These are phyloP conservation scores for Atlantisia rogersi DNA, from an alignment of 2,113 vertebrate genomes.

Conservation along the genomic window DNA sequence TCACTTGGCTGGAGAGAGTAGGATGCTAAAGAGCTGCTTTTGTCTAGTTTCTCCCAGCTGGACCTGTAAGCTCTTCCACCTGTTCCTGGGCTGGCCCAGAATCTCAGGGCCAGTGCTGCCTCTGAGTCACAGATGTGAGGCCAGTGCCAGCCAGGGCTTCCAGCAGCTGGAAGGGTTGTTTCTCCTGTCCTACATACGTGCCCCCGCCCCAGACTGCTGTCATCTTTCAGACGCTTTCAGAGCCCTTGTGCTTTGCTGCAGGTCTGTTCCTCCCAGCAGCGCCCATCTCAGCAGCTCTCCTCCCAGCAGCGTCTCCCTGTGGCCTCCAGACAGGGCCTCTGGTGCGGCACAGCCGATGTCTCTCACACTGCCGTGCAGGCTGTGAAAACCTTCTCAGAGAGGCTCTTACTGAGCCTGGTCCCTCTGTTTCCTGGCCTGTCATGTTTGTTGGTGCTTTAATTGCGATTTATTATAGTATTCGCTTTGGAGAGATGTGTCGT, in stretches of 20 bases:
- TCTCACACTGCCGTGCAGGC: fast-evolving
- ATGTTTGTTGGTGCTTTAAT: not conserved
- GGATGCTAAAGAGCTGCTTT: not conserved
- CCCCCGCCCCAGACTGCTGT: not conserved
- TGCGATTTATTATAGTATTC: not conserved
- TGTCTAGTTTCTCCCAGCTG: not conserved
- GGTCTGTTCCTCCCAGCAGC: not conserved
- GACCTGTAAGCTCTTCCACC: not conserved
- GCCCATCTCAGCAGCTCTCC: not conserved
- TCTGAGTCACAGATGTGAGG: not conserved
- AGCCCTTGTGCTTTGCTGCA: not conserved
- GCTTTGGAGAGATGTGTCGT: not conserved
- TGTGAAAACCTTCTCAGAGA: too few relatives aligned
- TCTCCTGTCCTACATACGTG: not conserved
- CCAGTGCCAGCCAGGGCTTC: not conserved
- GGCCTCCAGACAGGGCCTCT: fast-evolving
- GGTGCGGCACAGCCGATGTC: fast-evolving
- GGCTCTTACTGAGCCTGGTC: not conserved
- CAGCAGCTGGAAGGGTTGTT: not conserved
- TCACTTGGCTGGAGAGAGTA: not conserved
- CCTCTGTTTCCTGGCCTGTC: not conserved
- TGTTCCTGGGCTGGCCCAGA: not conserved
- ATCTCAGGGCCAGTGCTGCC: not conserved
- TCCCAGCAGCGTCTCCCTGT: too few relatives aligned
- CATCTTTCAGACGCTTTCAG: not conserved